These are phyloP conservation scores for Bibio marci DNA, from an alignment of 2,888 invertebrate species.

Conservation along the genomic window DNA sequence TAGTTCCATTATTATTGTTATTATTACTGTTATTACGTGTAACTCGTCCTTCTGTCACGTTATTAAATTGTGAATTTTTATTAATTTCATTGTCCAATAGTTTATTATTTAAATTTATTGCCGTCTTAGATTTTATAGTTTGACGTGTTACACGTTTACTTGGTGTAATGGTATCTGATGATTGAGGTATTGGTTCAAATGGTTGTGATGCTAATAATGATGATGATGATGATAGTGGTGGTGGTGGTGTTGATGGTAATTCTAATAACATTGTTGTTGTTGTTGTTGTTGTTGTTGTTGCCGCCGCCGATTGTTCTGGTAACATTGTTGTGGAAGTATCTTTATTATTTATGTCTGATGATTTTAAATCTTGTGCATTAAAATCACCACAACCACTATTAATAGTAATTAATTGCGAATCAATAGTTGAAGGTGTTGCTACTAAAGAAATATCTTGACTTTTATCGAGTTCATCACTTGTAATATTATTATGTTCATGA, in stretches of 20 bases:
- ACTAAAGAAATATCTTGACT: constrained; percentile 29
- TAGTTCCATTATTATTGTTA: too few relatives aligned
- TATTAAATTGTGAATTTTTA: too few relatives aligned
- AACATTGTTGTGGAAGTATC: too few relatives aligned
- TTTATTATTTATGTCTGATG: not conserved
- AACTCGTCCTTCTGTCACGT: too few relatives aligned
- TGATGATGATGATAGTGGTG: not conserved
- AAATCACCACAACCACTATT: too few relatives aligned
- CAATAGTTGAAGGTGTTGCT: constrained; percentile 28
- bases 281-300: not conserved
- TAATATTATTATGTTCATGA: constrained; percentile 28
- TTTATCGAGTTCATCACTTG: constrained; percentile 26
- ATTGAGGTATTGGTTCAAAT: constrained; percentile 4
- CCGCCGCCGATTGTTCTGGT: not conserved
- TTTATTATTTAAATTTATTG: too few relatives aligned
- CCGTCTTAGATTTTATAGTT: too few relatives aligned
- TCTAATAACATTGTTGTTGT: not conserved
- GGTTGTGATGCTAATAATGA: constrained; percentile 13
- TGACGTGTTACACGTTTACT: too few relatives aligned
- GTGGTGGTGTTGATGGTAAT: not conserved
- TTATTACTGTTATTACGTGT: too few relatives aligned
- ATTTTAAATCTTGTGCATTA: too few relatives aligned
- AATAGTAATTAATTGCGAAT: constrained; percentile 27
- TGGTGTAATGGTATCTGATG: too few relatives aligned
- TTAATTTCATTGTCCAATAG: too few relatives aligned